phyloP scores from a whole-genome alignment of 1,140 invertebrate species.

The Neodiprion virginianus region DNA sequence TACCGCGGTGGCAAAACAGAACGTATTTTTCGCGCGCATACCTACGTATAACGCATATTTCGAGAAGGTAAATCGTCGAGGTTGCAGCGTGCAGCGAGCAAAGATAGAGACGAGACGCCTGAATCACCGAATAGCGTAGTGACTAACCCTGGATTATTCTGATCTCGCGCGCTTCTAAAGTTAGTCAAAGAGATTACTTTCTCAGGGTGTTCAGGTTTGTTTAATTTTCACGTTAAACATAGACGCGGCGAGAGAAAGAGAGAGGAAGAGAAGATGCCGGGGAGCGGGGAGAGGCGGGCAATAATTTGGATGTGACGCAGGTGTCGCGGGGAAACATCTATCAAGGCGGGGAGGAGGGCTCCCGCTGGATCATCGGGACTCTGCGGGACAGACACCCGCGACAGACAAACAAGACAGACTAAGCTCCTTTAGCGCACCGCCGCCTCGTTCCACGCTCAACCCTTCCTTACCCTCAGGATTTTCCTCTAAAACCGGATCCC shows the following conservation, averaged over 20 bases:
- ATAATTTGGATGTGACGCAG: slow-evolving; percentile 56
- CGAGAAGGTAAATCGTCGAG: too few species aligned
- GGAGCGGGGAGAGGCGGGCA: slow-evolving; percentile 29
- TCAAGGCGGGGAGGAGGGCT: slow-evolving; percentile 49
- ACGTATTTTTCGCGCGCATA: too few species aligned
- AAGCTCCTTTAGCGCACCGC: slow-evolving; percentile 18
- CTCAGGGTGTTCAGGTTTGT: slow-evolving; percentile 25
- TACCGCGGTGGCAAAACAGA: too few species aligned
- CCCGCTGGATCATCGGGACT: slow-evolving; percentile 34
- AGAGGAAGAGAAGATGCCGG: background rate
- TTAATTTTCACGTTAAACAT: slow-evolving; percentile 49
- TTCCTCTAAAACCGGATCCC: background rate
- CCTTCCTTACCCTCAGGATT: background rate
- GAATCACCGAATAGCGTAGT: slow-evolving; percentile 34
- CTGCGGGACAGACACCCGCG: slow-evolving; percentile 27
- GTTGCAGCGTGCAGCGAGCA: too few species aligned
- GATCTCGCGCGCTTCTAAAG: slow-evolving; percentile 46
- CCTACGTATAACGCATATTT: too few species aligned
- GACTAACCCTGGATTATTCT: slow-evolving; percentile 50
- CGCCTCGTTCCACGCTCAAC: background rate
- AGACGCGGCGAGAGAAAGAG: too few species aligned
- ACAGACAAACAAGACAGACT: slow-evolving; percentile 20
- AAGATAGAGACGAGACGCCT: background rate
- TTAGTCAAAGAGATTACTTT: slow-evolving; percentile 42
- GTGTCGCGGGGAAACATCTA: slow-evolving; percentile 56